Base-by-base conservation (phyloP, 2,888 invertebrate genomes). In the Zygogramma bicolorata region DNA sequence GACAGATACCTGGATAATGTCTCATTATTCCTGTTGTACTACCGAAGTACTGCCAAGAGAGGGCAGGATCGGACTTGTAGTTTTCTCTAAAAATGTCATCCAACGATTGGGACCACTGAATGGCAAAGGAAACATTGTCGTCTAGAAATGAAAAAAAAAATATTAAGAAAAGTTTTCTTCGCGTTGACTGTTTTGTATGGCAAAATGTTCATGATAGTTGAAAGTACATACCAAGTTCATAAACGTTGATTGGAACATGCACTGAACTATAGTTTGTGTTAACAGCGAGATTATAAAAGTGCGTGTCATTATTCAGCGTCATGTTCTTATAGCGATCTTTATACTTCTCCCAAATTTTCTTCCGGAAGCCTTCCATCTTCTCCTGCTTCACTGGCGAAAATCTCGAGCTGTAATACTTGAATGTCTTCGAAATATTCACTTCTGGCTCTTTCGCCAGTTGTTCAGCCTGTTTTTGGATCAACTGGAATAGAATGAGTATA, bases 31-130 rank as follows among this genome's bases (percentile, higher is more conserved):
- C 99, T 3, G 94, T 93, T 31, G 95, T 92, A 79, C 97, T 97
- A 29, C 99, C 98, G 86, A 99, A 99, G 87, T 98, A 98, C 88
- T 99, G 99, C 97, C 98, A 99, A 0, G 94, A 94, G 38, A 98
- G 87, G 0, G 96, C 95, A 0, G 97, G 97, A 88, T 98, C 97
- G 0, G 93, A 91, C 76, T 93, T 90, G 84, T 95, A 95, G 87
- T 99, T 99, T 83, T 93, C 91, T 66, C 88, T 89, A 86, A 98
- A 99, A 6, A 93, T 92, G 31, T 93, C 90, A 82, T 98, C 95
- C 65, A 99, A 89, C 18, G 89, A 90, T 85, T 95, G 93, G 0
- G 98, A 97, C 98, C 98, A 99, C 84, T 92, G 90, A 71, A 99
- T 96, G n/a, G 94, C 93, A 81, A 92, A 90, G 49, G 92, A 86